Conservation (phyloP, 2,888 invertebrate species). For the Marasmarcha lunaedactyla region DNA sequence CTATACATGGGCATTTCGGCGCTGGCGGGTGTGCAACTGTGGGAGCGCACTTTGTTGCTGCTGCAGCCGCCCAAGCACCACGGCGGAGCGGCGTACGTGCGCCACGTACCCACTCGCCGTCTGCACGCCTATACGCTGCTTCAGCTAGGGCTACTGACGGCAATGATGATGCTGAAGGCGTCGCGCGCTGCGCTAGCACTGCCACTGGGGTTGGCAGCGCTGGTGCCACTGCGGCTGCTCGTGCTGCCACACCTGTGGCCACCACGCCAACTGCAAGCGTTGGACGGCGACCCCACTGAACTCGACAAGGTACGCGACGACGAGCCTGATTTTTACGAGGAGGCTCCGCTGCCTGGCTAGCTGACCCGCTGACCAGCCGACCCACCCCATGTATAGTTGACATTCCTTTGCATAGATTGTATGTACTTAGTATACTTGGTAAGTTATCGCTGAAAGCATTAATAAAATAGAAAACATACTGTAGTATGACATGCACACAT, state of each 20-base stretch:
- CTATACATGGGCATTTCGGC: conserved; percentile 97
- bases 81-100: conserved; percentile 88
- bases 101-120: conserved; percentile 88
- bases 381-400: too few species aligned
- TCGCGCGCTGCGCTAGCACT: conserved; percentile 90
- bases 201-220: conserved; percentile 92
- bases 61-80: conserved; percentile 97
- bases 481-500: too few species aligned
- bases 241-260: conserved; percentile 81
- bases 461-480: too few species aligned
- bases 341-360: conserved; percentile 79
- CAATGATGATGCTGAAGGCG: conserved; percentile 91
- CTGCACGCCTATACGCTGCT: conserved; percentile 93
- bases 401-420: too few species aligned
- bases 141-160: conserved; percentile 81
- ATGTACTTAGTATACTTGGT: too few species aligned
- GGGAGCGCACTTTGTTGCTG: conserved; percentile 88
- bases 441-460: too few species aligned
- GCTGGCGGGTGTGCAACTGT: conserved; percentile 93
- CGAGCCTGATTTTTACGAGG: conserved; percentile 95
- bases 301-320: conserved; percentile 80
- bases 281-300: conserved; percentile 89
- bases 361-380: too few species aligned
- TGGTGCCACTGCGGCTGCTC: conserved; percentile 90
- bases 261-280: conserved; percentile 83